phyloP scores from a whole-genome alignment of 2,113 vertebrate species.

The Cochlearius cochlearius region DNA sequence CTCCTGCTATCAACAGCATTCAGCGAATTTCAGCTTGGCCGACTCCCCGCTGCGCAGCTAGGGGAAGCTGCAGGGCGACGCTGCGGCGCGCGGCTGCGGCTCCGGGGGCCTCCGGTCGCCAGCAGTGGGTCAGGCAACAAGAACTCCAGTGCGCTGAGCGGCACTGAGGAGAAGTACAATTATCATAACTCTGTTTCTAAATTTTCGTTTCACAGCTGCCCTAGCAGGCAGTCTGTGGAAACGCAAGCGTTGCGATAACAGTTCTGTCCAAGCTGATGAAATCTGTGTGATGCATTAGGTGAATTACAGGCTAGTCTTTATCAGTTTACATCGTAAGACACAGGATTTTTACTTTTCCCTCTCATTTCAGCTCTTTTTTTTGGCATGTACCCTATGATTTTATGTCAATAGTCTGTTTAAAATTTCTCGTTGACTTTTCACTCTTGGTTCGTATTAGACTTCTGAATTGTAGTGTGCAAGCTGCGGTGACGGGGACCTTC shows the following conservation, averaged over 20 bases:
- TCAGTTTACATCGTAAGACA: not conserved
- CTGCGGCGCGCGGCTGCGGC: fast-evolving
- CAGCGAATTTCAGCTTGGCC: not conserved
- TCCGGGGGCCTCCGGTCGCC: fast-evolving
- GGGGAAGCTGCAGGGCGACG: fast-evolving
- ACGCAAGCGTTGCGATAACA: not conserved
- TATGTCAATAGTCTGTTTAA: not conserved
- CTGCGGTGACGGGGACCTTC: not conserved
- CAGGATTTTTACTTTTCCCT: not conserved
- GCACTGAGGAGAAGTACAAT: not conserved
- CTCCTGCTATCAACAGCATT: not conserved
- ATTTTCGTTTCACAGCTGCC: not conserved
- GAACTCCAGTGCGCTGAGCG: not conserved
- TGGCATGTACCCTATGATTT: not conserved
- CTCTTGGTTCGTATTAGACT: not conserved
- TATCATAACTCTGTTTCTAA: not conserved
- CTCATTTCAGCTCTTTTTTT: not conserved
- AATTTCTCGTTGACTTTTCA: not conserved
- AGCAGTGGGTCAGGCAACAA: not conserved
- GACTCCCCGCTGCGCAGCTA: fast-evolving
- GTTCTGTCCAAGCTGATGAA: not conserved
- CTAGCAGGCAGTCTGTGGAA: not conserved
- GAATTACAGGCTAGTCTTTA: not conserved
- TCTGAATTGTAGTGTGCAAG: not conserved
- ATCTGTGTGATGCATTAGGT: not conserved